A percentile compares a stretch with the other conserved stretches of the same genome.
These are phyloP conservation scores for Drosophila mettleri DNA, from an alignment of 2,888 invertebrate species.

Conservation along the genomic window DNA sequence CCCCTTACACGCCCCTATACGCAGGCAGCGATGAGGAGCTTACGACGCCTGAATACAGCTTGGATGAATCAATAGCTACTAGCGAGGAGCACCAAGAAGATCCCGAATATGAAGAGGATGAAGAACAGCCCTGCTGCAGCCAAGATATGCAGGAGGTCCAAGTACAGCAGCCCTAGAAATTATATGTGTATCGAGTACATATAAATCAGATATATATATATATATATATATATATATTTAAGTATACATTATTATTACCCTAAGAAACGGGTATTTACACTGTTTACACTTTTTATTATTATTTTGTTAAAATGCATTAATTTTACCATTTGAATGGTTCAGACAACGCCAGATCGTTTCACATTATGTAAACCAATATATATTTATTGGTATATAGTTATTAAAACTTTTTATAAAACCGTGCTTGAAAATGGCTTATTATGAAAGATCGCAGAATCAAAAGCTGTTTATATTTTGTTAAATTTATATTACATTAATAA, in stretches of 20 bases:
- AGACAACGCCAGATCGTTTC: conserved; percentile 16
- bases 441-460: not conserved
- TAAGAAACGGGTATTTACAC: not conserved
- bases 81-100: not conserved
- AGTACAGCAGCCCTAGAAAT: conserved; percentile 17
- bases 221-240: not conserved
- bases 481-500: not conserved
- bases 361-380: conserved; percentile 7
- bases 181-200: conserved; percentile 24
- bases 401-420: not conserved
- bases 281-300: not conserved
- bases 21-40: not conserved
- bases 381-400: not conserved
- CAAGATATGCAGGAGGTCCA: not conserved
- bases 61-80: conserved; percentile 7
- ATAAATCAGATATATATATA: not conserved
- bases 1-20: not conserved
- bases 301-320: conserved; percentile 28
- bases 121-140: conserved; percentile 42
- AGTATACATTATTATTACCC: not conserved
- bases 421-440: conserved; percentile 9
- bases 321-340: not conserved
- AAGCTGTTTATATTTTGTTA: conserved; percentile 8
- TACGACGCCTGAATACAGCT: conserved; percentile 4
- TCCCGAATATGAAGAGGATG: conserved; percentile 12